Percentiles rank a stretch among this genome's conserved stretches.
These are phyloP conservation scores for Panzeria rudis DNA, from an alignment of 2,888 invertebrate species.

Conservation along the genomic window DNA sequence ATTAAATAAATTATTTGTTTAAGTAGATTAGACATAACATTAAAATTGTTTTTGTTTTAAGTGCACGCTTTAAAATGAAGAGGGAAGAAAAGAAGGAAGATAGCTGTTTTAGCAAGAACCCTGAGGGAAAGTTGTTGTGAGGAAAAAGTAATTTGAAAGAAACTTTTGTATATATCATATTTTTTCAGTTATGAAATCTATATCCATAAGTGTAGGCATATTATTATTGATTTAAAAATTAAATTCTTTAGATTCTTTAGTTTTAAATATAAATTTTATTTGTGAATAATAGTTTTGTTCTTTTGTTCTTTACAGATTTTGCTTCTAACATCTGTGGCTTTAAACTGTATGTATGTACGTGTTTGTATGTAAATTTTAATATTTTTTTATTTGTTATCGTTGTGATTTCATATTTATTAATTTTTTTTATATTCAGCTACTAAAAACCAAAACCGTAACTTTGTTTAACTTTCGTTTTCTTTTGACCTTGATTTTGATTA, in stretches of 20 bases:
- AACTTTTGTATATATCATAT: no score
- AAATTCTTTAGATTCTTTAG: no score
- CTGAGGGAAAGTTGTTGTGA: no score
- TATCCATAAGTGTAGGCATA: no score
- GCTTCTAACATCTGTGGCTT: neutral
- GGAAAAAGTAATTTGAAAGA: no score
- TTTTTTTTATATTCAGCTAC: neutral
- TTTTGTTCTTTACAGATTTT: neutral
- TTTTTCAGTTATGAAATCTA: no score
- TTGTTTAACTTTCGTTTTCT: constrained; percentile 58
- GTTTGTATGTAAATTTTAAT: neutral
- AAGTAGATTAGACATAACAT: constrained; percentile 37
- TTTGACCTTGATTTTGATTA: constrained; percentile 57
- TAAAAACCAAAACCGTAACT: neutral
- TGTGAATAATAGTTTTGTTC: neutral
- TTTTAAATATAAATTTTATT: neutral
- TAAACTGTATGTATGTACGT: neutral
- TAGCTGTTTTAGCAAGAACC: no score
- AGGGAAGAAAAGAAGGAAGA: neutral
- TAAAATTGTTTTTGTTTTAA: neutral
- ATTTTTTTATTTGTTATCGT: neutral
- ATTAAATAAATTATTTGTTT: constrained; percentile 28
- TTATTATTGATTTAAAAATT: no score
- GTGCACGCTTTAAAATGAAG: neutral
- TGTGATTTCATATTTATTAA: constrained; percentile 1